phyloP scores from a whole-genome alignment of 2,113 vertebrate genomes.

The Psilopsiagon aurifrons region DNA sequence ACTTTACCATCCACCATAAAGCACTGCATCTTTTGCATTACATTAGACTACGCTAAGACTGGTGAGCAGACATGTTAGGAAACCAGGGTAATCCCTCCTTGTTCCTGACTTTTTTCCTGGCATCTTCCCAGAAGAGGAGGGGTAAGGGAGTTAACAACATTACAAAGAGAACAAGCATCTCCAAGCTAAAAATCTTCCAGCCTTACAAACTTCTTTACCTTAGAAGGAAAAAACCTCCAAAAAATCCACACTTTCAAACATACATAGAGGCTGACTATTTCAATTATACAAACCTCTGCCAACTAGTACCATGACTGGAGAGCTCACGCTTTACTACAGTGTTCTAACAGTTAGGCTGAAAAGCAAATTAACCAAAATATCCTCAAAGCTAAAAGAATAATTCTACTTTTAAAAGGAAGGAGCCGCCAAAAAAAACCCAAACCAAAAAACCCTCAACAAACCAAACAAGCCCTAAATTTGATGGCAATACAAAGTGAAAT shows the following conservation, averaged over 20 bases:
- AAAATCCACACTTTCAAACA: not conserved
- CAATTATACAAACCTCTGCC: not conserved
- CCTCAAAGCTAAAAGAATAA: not conserved
- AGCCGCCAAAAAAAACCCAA: not conserved
- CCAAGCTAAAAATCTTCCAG: not conserved
- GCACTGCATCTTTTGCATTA: not conserved
- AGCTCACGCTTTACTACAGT: not conserved
- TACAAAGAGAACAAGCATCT: not conserved
- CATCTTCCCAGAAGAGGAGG: not conserved
- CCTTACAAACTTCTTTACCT: not conserved
- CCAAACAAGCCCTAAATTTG: not conserved
- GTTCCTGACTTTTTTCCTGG: conserved; percentile 7
- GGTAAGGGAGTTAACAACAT: not conserved
- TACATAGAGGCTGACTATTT: not conserved
- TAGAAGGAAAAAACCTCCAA: not conserved
- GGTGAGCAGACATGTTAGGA: not conserved
- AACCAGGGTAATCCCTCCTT: conserved; percentile 16
- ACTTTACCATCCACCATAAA: not conserved
- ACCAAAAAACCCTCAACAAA: not conserved
- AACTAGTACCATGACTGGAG: not conserved
- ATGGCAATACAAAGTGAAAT: not conserved
- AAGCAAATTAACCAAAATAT: not conserved
- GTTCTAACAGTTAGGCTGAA: not conserved
- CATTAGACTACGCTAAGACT: rapidly evolving
- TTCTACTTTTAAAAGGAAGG: not conserved